These are phyloP conservation scores for Amphiduros pacificus DNA, from an alignment of 2,888 invertebrate genomes.

Conservation along the genomic window DNA sequence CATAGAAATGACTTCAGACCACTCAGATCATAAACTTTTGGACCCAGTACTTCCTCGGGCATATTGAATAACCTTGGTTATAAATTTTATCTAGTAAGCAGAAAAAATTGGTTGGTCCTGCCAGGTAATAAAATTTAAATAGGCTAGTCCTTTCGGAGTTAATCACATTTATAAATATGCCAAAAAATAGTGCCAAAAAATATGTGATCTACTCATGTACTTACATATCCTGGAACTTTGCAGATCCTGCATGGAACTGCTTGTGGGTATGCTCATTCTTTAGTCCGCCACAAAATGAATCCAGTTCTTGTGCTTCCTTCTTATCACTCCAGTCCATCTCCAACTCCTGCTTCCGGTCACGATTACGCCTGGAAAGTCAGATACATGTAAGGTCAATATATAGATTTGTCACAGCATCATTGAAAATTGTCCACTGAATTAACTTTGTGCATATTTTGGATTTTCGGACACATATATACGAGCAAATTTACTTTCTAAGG, in stretches of 20 bases:
- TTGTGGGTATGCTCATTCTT: constrained; percentile 70
- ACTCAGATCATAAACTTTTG: no score
- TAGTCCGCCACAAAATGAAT: constrained; percentile 71
- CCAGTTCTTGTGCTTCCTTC: constrained; percentile 76
- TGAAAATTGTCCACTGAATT: not conserved
- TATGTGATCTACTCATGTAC: no score
- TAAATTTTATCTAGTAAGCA: no score
- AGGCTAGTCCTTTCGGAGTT: no score
- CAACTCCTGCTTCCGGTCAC: constrained; percentile 77
- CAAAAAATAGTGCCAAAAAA: no score
- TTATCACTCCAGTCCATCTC: constrained; percentile 94
- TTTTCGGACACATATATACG: not conserved
- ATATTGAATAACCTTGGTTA: no score
- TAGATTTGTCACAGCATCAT: not conserved
- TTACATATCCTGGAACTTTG: constrained; percentile 76
- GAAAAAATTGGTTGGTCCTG: no score
- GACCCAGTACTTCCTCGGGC: no score
- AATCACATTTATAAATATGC: no score
- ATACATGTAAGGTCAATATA: not conserved
- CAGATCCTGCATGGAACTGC: constrained; percentile 79
- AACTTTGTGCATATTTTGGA: not conserved
- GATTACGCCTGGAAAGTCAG: constrained; percentile 66
- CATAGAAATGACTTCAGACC: no score
- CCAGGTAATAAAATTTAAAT: no score
- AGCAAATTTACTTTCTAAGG: not conserved